A percentile compares a stretch with the other conserved stretches of the same genome.
Conservation (phyloP, 2,113 vertebrate species). For the Hemiprocne comata region DNA sequence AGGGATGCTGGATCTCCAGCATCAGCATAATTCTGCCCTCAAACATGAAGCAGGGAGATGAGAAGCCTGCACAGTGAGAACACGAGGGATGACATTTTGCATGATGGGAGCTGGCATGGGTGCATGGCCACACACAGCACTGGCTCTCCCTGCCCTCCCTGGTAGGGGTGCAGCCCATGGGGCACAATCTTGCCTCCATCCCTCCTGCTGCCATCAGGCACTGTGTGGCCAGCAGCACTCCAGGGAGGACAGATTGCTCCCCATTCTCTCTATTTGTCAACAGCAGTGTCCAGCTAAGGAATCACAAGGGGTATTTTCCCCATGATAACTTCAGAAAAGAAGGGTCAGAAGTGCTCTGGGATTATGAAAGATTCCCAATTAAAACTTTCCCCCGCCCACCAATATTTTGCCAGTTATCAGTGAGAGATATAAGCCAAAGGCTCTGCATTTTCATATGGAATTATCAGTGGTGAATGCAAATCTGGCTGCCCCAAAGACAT, state of each 20-base stretch:
- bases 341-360: background rate
- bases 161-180: background rate
- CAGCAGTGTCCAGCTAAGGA: background rate
- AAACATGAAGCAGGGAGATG: background rate
- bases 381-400: background rate
- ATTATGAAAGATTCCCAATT: background rate
- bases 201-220: background rate
- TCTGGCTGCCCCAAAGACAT: background rate
- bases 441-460: background rate
- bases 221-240: background rate
- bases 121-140: background rate
- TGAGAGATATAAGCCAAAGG: background rate
- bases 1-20: background rate
- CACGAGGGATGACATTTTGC: background rate
- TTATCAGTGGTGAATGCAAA: background rate
- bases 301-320: background rate
- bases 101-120: background rate
- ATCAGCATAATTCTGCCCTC: background rate
- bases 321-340: background rate
- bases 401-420: background rate
- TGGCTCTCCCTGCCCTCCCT: background rate
- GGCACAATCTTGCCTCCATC: background rate
- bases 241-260: rapidly evolving
- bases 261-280: background rate
- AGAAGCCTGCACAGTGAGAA: background rate